Conservation (phyloP, 2,113 vertebrate genomes). For the Cyprinodon tularosa region DNA sequence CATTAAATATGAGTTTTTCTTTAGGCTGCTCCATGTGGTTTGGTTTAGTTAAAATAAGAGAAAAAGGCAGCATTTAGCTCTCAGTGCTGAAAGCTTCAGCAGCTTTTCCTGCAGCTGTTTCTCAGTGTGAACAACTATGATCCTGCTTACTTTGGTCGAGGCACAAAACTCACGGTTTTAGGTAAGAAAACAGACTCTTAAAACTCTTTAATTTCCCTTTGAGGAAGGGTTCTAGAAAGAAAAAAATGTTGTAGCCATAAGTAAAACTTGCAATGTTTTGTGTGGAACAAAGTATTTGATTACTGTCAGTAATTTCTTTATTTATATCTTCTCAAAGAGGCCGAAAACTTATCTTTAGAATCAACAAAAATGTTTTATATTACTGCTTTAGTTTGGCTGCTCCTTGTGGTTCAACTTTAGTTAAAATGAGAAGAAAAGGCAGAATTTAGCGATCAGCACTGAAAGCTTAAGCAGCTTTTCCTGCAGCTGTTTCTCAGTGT, state of each 20-base stretch:
- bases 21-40: neutral
- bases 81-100: neutral
- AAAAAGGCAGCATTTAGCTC: neutral
- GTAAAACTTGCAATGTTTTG: neutral
- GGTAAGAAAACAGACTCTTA: conserved; percentile 43
- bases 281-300: neutral
- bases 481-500: conserved; percentile 72
- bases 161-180: conserved; percentile 62
- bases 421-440: neutral
- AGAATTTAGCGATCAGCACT: neutral
- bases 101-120: neutral
- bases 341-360: neutral
- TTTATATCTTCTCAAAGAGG: neutral
- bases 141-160: conserved; percentile 5
- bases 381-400: neutral
- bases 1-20: too few species aligned
- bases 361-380: neutral
- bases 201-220: neutral
- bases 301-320: neutral
- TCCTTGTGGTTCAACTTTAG: neutral
- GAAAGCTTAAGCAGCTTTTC: conserved; percentile 63
- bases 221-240: neutral
- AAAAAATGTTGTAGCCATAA: neutral
- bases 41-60: neutral
- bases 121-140: neutral